Evolutionary conservation across 2,113 vertebrate genomes (phyloP).

Genomic region (Daboia siamensis): DNA sequence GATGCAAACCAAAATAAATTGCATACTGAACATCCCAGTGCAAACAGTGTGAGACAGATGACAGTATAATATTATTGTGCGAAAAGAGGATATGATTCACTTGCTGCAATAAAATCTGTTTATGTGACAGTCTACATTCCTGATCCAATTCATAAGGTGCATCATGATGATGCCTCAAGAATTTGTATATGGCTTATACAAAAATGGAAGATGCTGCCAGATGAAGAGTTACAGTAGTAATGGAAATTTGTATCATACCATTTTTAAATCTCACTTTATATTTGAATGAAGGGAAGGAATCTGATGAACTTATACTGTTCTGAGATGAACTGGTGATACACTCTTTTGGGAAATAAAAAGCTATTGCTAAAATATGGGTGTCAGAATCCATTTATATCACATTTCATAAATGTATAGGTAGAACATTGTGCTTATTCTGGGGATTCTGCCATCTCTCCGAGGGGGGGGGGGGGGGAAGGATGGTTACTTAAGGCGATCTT

Average conservation of each 20-base stretch:
- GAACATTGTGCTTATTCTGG: too few relatives aligned
- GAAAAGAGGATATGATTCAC: not conserved
- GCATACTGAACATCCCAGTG: not conserved
- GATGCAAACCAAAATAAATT: constrained; percentile 6
- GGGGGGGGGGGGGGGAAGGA: too few relatives aligned
- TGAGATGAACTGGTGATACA: not conserved
- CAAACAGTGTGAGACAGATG: not conserved
- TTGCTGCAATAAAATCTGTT: not conserved
- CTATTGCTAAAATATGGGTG: not conserved
- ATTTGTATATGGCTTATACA: not conserved
- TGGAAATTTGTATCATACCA: not conserved
- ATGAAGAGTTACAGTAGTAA: not conserved
- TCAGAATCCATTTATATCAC: too few relatives aligned
- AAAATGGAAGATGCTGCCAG: constrained; percentile 1
- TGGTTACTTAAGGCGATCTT: too few relatives aligned
- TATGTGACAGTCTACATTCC: not conserved
- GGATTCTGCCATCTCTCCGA: too few relatives aligned
- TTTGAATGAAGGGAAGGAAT: not conserved
- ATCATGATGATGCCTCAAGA: not conserved
- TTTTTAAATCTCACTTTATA: not conserved
- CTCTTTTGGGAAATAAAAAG: not conserved
- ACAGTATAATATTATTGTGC: not conserved
- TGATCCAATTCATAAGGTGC: not conserved
- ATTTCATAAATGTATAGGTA: too few relatives aligned
- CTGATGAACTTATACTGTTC: not conserved